These are phyloP conservation scores for Antrozous pallidus DNA, from an alignment of 2,797 vertebrate genomes.

Conservation along the genomic window DNA sequence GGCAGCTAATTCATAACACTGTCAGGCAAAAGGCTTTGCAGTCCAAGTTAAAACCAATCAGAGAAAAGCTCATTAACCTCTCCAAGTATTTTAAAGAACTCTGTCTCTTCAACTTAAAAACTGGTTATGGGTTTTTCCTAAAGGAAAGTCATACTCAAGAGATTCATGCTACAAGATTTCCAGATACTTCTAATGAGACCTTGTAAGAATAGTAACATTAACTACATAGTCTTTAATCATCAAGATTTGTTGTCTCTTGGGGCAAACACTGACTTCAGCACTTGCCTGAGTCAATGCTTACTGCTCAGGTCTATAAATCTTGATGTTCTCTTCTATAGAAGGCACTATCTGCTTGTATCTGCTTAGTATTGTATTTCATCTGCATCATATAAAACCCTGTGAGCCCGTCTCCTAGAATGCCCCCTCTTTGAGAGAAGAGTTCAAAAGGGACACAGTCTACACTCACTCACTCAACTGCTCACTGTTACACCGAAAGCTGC, in stretches of 20 bases:
- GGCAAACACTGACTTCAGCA: slow-evolving; percentile 37
- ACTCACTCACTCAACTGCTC: slow-evolving; percentile 18
- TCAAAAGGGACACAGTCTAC: slow-evolving; percentile 24
- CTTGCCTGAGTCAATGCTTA: slow-evolving; percentile 50
- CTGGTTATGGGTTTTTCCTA: not conserved
- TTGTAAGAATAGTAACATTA: slow-evolving; percentile 23
- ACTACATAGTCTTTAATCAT: slow-evolving; percentile 37
- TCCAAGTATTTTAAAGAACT: slow-evolving; percentile 20
- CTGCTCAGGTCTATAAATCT: slow-evolving; percentile 44
- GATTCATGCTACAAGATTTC: slow-evolving; percentile 10
- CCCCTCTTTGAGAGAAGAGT: slow-evolving; percentile 36
- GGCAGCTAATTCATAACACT: not conserved
- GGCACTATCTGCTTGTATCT: slow-evolving; percentile 4
- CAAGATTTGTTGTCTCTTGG: slow-evolving; percentile 47
- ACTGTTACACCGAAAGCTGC: slow-evolving; percentile 50
- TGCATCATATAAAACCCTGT: slow-evolving; percentile 16
- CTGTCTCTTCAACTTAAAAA: slow-evolving; percentile 31
- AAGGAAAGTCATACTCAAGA: slow-evolving; percentile 22
- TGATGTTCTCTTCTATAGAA: slow-evolving; percentile 52
- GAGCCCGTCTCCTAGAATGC: not conserved
- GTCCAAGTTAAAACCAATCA: slow-evolving; percentile 1
- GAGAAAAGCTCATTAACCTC: not conserved
- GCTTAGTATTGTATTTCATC: slow-evolving; percentile 37
- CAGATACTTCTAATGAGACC: slow-evolving; percentile 32
- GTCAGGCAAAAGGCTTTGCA: not conserved